Percentiles rank a stretch among this genome's conserved stretches.
These are phyloP conservation scores for Harpegnathos saltator DNA, from an alignment of 1,140 invertebrate species.

Conservation along the genomic window DNA sequence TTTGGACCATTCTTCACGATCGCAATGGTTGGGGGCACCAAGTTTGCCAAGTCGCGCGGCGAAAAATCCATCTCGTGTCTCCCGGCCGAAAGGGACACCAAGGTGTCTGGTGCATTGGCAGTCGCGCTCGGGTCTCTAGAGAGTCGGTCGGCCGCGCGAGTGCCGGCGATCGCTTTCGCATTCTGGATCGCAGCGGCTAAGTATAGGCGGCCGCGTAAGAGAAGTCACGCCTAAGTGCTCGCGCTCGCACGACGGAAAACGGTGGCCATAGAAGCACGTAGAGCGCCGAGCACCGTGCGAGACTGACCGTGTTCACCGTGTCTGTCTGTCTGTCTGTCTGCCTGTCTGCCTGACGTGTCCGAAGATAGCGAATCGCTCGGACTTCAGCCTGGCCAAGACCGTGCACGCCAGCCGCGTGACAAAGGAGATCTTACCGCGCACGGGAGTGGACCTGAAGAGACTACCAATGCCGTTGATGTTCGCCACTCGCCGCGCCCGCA, in stretches of 20 bases:
- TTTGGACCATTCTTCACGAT: conserved; percentile 50
- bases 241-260: conserved; percentile 29
- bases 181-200: conserved; percentile 71
- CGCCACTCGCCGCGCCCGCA: conserved; percentile 61
- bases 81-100: conserved; percentile 50
- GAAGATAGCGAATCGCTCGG: conserved; percentile 88
- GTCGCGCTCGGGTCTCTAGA: conserved; percentile 64
- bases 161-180: conserved; percentile 60
- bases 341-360: conserved; percentile 37
- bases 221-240: conserved; percentile 3
- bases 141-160: conserved; percentile 61
- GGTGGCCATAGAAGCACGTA: conserved; percentile 12
- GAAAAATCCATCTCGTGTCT: conserved; percentile 62
- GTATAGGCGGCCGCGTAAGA: conserved; percentile 61
- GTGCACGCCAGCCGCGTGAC: conserved; percentile 89
- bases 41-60: conserved; percentile 66
- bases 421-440: conserved; percentile 88
- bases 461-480: conserved; percentile 76
- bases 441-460: conserved; percentile 83
- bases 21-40: conserved; percentile 6
- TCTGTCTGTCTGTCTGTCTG: conserved; percentile 3
- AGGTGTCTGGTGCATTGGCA: conserved; percentile 61
- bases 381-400: conserved; percentile 89
- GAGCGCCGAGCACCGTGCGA: neutral
- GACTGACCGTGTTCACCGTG: neutral